These are phyloP conservation scores for Zygaena filipendulae DNA, from an alignment of 2,888 invertebrate genomes.

Conservation along the genomic window DNA sequence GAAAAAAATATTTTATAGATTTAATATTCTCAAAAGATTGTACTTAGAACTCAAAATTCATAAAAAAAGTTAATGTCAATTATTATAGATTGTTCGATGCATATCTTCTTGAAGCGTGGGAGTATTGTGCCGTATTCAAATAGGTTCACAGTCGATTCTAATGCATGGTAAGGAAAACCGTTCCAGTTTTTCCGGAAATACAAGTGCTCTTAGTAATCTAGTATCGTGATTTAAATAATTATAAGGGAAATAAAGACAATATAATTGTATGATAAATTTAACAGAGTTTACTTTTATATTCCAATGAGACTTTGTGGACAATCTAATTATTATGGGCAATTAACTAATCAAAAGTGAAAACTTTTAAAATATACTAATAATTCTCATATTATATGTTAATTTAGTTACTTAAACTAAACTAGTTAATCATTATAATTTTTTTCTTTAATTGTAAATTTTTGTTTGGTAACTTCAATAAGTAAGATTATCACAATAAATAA, in stretches of 20 bases:
- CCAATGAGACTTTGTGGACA: slow-evolving; percentile 51
- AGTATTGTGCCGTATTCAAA: slow-evolving; percentile 49
- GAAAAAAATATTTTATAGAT: too few relatives aligned
- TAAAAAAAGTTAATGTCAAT: too few relatives aligned
- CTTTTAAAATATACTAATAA: slow-evolving; percentile 12
- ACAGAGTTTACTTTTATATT: slow-evolving; percentile 37
- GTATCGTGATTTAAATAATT: slow-evolving; percentile 29
- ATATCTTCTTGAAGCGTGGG: too few relatives aligned
- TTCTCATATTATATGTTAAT: too few relatives aligned
- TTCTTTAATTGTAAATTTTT: too few relatives aligned
- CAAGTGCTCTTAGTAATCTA: slow-evolving; percentile 30
- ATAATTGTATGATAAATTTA: slow-evolving; percentile 30
- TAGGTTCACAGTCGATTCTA: slow-evolving; percentile 28
- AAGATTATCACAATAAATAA: too few relatives aligned
- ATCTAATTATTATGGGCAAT: slow-evolving; percentile 25
- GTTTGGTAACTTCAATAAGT: too few relatives aligned
- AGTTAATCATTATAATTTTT: too few relatives aligned
- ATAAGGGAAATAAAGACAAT: slow-evolving; percentile 40
- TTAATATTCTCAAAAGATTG: too few relatives aligned
- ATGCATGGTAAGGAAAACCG: slow-evolving; percentile 48
- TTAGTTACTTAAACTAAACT: too few relatives aligned
- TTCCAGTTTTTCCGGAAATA: slow-evolving; percentile 61
- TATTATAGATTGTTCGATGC: too few relatives aligned
- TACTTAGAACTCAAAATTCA: too few relatives aligned
- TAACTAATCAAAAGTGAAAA: slow-evolving; percentile 28